These are phyloP conservation scores for Litoditis marina DNA, from an alignment of 2,888 invertebrate species.

Conservation along the genomic window DNA sequence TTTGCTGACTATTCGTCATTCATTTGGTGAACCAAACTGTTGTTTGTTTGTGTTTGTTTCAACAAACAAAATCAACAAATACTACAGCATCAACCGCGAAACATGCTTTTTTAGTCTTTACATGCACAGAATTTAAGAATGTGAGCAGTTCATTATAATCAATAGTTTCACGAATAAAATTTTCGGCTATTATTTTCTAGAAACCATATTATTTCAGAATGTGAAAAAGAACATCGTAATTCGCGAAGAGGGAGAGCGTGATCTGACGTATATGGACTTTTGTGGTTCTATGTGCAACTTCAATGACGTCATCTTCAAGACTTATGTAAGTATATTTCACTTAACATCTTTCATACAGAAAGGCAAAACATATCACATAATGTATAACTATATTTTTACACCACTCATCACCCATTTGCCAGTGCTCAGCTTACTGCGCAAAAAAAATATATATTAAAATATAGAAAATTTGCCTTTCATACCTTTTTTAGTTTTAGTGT, in stretches of 20 bases:
- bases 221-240: conserved; percentile 2
- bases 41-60: no score
- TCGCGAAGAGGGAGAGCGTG: conserved; percentile 11
- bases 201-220: conserved; percentile 3
- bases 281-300: conserved; percentile 40
- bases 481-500: no score
- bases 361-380: background rate
- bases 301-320: conserved; percentile 40
- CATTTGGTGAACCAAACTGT: background rate
- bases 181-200: no score
- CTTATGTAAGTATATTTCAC: conserved; percentile 29
- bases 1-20: background rate
- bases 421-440: no score
- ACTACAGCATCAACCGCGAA: background rate
- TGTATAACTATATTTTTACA: no score
- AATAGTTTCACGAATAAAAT: no score
- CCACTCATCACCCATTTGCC: no score
- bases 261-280: conserved; percentile 36
- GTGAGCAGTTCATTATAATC: no score
- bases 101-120: no score
- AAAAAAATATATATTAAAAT: no score
- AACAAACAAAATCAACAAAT: background rate
- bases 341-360: background rate
- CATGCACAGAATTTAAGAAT: no score
- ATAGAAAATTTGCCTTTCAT: no score